A percentile compares a stretch with the other conserved stretches of the same genome.
Evolutionary conservation across 2,888 invertebrate genomes (phyloP).

Genomic region (Calephelis perditalis): DNA sequence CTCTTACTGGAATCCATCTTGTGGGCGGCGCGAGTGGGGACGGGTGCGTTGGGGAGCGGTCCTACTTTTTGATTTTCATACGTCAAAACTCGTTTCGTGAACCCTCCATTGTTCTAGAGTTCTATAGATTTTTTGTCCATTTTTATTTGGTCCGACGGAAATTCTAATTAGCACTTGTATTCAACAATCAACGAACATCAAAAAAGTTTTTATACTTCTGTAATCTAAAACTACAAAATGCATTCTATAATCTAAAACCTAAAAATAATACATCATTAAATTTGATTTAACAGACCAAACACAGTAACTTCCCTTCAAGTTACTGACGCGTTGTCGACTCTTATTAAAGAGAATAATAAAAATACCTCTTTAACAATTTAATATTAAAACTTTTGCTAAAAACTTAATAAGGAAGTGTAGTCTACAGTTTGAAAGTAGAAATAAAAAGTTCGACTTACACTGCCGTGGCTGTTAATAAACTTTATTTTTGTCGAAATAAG

Average conservation of each 20-base stretch:
- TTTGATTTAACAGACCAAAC: no score
- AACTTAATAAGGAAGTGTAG: no score
- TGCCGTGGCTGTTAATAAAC: no score
- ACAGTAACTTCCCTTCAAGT: no score
- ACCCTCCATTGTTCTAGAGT: slow-evolving; percentile 44
- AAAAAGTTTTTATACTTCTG: not conserved
- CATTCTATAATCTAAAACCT: not conserved
- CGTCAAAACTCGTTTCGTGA: slow-evolving; percentile 51
- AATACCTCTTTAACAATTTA: no score
- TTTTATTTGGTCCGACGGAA: slow-evolving; percentile 17
- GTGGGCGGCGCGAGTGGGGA: slow-evolving; percentile 44
- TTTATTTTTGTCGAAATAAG: no score
- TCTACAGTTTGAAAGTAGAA: no score
- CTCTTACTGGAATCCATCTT: slow-evolving; percentile 58
- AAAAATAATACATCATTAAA: no score
- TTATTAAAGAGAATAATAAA: no score
- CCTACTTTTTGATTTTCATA: slow-evolving; percentile 50
- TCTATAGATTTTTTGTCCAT: slow-evolving; percentile 14
- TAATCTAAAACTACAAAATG: not conserved
- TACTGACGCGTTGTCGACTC: no score
- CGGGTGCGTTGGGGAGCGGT: slow-evolving; percentile 34
- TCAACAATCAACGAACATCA: not conserved
- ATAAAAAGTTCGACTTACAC: no score
- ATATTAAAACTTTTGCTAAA: no score
- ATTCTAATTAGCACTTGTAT: slow-evolving; percentile 16